Evolutionary conservation across 2,888 invertebrate species (phyloP).

Genomic region (Cephonodes hylas): DNA sequence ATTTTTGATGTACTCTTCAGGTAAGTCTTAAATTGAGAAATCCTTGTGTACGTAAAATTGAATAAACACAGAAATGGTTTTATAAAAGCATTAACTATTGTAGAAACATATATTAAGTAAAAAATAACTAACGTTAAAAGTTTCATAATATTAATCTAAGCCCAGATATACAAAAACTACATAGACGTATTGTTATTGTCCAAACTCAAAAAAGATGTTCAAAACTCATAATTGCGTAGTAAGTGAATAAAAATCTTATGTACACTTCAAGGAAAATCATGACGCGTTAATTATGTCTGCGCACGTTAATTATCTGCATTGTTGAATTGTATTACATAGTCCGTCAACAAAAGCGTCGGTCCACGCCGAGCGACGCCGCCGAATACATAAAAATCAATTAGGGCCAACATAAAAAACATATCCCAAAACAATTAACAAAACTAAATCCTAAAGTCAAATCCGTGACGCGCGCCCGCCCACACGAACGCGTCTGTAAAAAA

Average conservation of each 20-base stretch:
- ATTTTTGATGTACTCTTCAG: no score
- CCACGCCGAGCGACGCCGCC: conserved; percentile 16
- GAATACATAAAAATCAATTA: conserved; percentile 49
- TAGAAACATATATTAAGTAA: no score
- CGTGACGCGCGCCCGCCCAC: conserved; percentile 76
- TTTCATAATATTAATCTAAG: no score
- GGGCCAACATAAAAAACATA: conserved; percentile 46
- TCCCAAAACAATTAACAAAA: conserved; percentile 72
- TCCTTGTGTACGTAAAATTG: no score
- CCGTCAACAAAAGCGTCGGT: conserved; percentile 7
- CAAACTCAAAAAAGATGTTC: neutral
- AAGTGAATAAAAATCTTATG: neutral
- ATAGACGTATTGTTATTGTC: neutral
- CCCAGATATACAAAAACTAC: no score
- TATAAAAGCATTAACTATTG: no score
- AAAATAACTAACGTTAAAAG: no score
- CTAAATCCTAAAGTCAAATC: conserved; percentile 63
- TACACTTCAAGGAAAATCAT: neutral
- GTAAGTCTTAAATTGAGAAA: no score
- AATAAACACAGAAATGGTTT: no score
- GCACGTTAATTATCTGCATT: conserved; percentile 8
- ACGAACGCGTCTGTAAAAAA: conserved; percentile 56
- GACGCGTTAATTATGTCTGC: neutral
- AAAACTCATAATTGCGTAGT: neutral
- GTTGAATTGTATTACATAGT: conserved; percentile 1